Evolutionary conservation across 1,140 invertebrate species (phyloP).

Genomic region (Papilio helenus): DNA sequence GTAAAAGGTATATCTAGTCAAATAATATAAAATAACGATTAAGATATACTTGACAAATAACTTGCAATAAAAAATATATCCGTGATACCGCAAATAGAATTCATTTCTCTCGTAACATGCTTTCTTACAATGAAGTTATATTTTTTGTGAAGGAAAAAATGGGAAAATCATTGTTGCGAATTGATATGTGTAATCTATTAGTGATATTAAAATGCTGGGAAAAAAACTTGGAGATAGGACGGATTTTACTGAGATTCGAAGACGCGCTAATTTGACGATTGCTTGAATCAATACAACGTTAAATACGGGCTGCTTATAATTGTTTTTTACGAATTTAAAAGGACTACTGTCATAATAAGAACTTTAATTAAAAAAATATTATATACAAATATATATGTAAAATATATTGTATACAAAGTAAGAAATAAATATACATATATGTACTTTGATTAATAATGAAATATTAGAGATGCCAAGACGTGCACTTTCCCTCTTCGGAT

Average conservation of each 20-base stretch:
- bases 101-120: slow-evolving; percentile 11
- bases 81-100: neutral
- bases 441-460: too few species aligned
- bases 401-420: too few species aligned
- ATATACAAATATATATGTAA: too few species aligned
- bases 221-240: slow-evolving; percentile 62
- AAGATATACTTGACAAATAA: neutral
- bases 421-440: too few species aligned
- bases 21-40: neutral
- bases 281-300: slow-evolving; percentile 58
- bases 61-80: neutral
- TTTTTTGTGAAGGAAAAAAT: slow-evolving; percentile 68
- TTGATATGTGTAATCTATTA: slow-evolving; percentile 77
- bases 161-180: slow-evolving; percentile 62
- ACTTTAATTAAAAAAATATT: too few species aligned
- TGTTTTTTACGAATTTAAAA: neutral
- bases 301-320: neutral
- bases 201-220: slow-evolving; percentile 74
- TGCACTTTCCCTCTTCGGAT: too few species aligned
- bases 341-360: too few species aligned
- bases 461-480: too few species aligned
- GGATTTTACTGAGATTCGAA: slow-evolving; percentile 62
- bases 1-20: neutral
- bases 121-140: slow-evolving; percentile 37
- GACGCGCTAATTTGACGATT: slow-evolving; percentile 57